A percentile compares a stretch with the other conserved stretches of the same genome.
These are phyloP conservation scores for Drosophila histrio DNA, from an alignment of 2,888 invertebrate species.

Conservation along the genomic window DNA sequence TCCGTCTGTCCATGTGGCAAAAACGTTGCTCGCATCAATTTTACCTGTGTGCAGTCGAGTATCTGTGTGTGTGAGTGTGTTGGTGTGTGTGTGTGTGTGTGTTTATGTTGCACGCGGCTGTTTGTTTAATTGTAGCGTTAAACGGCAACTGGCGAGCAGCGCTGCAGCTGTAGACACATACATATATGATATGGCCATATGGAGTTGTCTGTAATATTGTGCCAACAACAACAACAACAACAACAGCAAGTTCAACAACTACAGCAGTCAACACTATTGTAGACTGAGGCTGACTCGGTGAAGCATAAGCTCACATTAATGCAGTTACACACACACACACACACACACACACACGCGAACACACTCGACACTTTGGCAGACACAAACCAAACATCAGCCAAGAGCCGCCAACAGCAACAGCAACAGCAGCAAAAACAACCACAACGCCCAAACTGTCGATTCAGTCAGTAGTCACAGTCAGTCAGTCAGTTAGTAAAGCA, in stretches of 20 bases:
- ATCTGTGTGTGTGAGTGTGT: constrained; percentile 9
- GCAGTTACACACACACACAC: constrained; percentile 56
- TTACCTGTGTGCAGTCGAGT: constrained; percentile 31
- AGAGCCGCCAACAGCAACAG: constrained; percentile 36
- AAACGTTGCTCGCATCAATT: constrained; percentile 41
- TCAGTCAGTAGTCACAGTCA: constrained; percentile 49
- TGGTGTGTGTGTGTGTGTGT: constrained; percentile 38
- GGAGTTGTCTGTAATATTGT: constrained; percentile 60
- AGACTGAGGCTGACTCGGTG: constrained; percentile 34
- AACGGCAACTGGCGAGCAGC: constrained; percentile 66
- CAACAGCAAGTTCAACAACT: constrained; percentile 19
- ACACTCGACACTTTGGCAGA: constrained; percentile 69
- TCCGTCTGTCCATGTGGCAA: constrained; percentile 14
- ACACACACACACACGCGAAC: constrained; percentile 16
- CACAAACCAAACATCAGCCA: constrained; percentile 74
- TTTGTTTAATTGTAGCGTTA: constrained; percentile 76
- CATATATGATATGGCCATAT: constrained; percentile 22
- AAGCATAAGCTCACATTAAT: constrained; percentile 71
- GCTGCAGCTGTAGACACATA: constrained; percentile 24
- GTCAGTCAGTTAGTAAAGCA: constrained; percentile 74
- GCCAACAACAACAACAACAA: constrained; percentile 56
- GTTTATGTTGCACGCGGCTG: constrained; percentile 76
- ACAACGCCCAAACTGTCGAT: constrained; percentile 50
- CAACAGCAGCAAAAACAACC: constrained; percentile 43
- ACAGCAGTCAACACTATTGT: constrained; percentile 43